Conservation (phyloP, 2,113 vertebrate genomes). For the Ptychochromis oligacanthus region DNA sequence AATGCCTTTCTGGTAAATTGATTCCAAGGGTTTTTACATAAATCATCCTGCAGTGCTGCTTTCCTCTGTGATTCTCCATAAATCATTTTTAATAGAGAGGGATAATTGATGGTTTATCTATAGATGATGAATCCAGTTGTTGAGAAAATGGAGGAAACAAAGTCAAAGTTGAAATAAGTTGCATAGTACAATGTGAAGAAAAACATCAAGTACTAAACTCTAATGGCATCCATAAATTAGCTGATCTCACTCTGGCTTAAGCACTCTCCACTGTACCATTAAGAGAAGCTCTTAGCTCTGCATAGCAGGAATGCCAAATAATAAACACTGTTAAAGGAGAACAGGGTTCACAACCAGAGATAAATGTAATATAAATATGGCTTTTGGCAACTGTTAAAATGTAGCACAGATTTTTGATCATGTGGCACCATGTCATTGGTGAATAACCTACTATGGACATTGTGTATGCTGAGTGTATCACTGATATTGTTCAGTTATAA, state of each 20-base stretch:
- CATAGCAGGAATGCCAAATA: neutral
- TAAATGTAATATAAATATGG: neutral
- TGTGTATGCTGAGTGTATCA: neutral
- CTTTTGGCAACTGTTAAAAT: neutral
- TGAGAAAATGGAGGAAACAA: neutral
- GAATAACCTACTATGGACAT: neutral
- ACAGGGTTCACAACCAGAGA: neutral
- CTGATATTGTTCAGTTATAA: neutral
- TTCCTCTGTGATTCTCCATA: neutral
- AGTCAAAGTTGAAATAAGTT: neutral
- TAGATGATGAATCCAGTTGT: neutral
- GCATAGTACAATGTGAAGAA: neutral
- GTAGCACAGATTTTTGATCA: neutral
- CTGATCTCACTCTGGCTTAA: neutral
- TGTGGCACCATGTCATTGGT: too few species aligned
- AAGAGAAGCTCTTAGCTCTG: slow-evolving; percentile 6
- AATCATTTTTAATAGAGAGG: neutral
- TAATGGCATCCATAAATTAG: slow-evolving; percentile 28
- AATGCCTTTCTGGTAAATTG: accelerated
- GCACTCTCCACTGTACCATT: slow-evolving; percentile 12
- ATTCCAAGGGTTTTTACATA: neutral
- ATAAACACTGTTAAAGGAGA: neutral
- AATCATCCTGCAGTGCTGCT: neutral
- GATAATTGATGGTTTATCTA: neutral
- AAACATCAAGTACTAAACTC: slow-evolving; percentile 1